phyloP scores from a whole-genome alignment of 2,888 invertebrate genomes.

The Macaria liturata region DNA sequence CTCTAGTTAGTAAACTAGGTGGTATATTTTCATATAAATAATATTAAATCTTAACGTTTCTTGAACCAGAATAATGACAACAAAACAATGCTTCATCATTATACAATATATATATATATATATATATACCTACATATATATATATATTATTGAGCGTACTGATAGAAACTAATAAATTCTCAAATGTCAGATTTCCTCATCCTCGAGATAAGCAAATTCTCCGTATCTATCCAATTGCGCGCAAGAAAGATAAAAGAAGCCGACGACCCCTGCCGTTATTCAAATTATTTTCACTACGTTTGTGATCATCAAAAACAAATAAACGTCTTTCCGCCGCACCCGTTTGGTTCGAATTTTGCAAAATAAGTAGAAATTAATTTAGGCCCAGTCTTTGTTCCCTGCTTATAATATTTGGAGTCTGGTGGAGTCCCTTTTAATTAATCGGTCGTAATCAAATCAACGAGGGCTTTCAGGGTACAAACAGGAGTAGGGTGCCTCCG shows the following conservation, averaged over 20 bases:
- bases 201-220: too few relatives aligned
- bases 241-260: conserved; percentile 8
- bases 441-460: conserved; percentile 71
- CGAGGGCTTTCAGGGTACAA: conserved; percentile 46
- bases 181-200: too few relatives aligned
- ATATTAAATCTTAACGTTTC: too few relatives aligned
- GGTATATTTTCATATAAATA: too few relatives aligned
- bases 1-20: too few relatives aligned
- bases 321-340: conserved; percentile 20
- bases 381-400: conserved; percentile 53
- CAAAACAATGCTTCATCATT: too few relatives aligned
- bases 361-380: conserved; percentile 64
- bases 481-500: conserved; percentile 28
- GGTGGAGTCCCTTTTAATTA: conserved; percentile 59
- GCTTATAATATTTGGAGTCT: conserved; percentile 57
- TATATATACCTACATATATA: too few relatives aligned
- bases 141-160: too few relatives aligned
- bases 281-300: conserved; percentile 35
- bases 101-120: too few relatives aligned
- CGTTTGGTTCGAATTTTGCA: conserved; percentile 32
- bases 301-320: conserved; percentile 41
- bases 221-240: background rate
- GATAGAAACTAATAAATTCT: too few relatives aligned
- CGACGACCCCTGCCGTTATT: conserved; percentile 11
- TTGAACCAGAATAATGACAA: too few relatives aligned